Evolutionary conservation across 2,797 vertebrate species (phyloP), one percentile per base, ranked within the genome.

Genomic region (Astyanax mexicanus): DNA sequence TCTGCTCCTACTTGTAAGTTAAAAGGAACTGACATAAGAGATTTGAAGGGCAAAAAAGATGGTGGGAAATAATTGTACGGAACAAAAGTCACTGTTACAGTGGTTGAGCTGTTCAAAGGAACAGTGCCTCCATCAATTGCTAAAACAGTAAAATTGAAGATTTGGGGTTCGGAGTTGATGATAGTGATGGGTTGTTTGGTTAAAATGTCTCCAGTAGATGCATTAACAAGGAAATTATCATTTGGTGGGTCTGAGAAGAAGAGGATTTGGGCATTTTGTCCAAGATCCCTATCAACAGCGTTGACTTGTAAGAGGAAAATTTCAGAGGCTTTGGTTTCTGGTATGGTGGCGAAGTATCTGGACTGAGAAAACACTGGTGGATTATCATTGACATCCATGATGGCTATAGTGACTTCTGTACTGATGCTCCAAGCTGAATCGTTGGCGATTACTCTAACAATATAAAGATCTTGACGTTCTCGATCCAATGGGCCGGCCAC

Each of bases 361-460:
- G 55, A 7, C 78, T 90, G 70, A 27, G 78, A 83, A 85, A 94
- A 94, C 11, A 88, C 66, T 1, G 93, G 93, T 13, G 27, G 54
- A 8, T 93, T 94, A 79, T 94, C 93, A 35, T 94, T 94, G 11
- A 92, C 42, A 42, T 94, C 93, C 77, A 72, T 79, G 58, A 94
- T 77, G 17, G 89, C 7, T 37, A 94, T 82, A 23, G 81, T 93
- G 60, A 94, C 86, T 0, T 93, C 90, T 8, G 92, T 93, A 83
- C 89, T 92, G 44, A 92, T 79, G 72, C 87, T 92, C 94, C 93
- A 94, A 1, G 88, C 90, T 32, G 92, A 93, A 86, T 95, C 91
- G 54, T 93, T 93, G n/a, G 90, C 92, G 44, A 77, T 91, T 12
- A 95, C 85, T 85, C 84, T 92, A 13, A 94, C 57, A 37, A 90